Evolutionary conservation across 2,797 vertebrate genomes (phyloP).

Genomic region (Mus caroli): DNA sequence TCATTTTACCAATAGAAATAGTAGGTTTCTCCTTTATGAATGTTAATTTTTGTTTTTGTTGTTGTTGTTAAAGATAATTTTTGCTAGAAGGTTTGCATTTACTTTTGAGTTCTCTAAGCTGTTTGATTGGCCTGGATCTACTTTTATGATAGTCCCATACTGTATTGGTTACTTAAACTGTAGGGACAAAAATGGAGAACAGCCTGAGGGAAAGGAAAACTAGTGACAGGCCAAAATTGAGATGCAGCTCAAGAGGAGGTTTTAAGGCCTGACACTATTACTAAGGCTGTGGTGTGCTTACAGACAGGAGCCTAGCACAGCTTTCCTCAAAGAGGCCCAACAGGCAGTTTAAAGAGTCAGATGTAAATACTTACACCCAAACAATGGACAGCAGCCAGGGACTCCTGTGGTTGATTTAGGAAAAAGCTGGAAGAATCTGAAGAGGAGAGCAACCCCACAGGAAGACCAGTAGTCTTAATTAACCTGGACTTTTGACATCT

Average conservation of each 20-base stretch:
- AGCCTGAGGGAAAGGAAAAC: background rate
- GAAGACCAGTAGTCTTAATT: background rate
- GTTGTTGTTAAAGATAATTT: background rate
- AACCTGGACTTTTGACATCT: background rate
- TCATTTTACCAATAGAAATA: background rate
- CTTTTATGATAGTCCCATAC: background rate
- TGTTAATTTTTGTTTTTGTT: background rate
- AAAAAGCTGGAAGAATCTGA: background rate
- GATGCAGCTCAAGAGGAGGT: background rate
- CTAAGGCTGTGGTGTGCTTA: background rate
- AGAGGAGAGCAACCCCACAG: background rate
- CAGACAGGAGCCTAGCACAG: background rate
- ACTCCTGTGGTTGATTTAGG: background rate
- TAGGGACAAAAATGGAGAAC: background rate
- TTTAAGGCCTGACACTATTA: background rate
- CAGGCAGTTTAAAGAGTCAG: background rate
- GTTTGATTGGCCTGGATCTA: background rate
- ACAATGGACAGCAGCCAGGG: background rate
- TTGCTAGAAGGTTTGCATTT: background rate
- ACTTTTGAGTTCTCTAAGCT: background rate
- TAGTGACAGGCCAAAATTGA: background rate
- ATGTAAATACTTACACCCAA: background rate
- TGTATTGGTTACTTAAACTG: background rate
- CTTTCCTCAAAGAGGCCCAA: background rate
- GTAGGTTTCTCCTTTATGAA: background rate